Base-by-base conservation (phyloP, 2,888 invertebrate species). In the Drosophila ezoana region DNA sequence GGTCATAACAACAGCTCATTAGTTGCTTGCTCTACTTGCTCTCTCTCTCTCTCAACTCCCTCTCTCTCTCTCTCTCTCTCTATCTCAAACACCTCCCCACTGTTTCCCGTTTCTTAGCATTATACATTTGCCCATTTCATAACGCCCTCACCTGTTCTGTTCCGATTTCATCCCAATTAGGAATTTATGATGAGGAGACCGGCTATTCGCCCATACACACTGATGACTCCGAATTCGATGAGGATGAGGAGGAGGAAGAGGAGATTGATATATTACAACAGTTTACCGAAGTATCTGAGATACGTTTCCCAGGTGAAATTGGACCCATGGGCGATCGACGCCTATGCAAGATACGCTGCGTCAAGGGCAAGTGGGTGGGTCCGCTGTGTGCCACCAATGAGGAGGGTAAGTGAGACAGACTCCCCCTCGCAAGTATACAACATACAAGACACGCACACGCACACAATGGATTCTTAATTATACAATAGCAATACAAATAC, bases 341-440 rank as follows among this genome's bases (percentile, higher is more conserved):
- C 28, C 94, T 96, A 59, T 97, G 97, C 92, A 97, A 97, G 92
- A 96, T 97, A 76, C 96, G 96, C 91, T 97, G 97, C 90, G 95
- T 96, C 67, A 96, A 95, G 89, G 96, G 96, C 47, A 95, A 96
- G 90, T 97, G 97, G 97, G 95, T 96, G 43, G 97, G 97, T 3
- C 97, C 97, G 1, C 93, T 97, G 18, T 97, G 97, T 91, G 95
- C 95, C 52, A 94, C 94, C 71, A 92, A 91, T 53, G 95, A 95
- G 81, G 94, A 95, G 93, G 96, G 96, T 96, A 93, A 93, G 90
- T 91, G 88, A 89, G 76, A 60, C 61, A 65, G 35, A 35, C 40
- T 16, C 44, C 44, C 33, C 62, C 56, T 66, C 65, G 51, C 53
- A 23, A 54, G 60, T 61, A 65, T 51, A 20, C 62, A 61, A 72